Evolutionary conservation across 2,797 vertebrate species (phyloP), one percentile per base, ranked within the genome.

Genomic region (Karalla daura): DNA sequence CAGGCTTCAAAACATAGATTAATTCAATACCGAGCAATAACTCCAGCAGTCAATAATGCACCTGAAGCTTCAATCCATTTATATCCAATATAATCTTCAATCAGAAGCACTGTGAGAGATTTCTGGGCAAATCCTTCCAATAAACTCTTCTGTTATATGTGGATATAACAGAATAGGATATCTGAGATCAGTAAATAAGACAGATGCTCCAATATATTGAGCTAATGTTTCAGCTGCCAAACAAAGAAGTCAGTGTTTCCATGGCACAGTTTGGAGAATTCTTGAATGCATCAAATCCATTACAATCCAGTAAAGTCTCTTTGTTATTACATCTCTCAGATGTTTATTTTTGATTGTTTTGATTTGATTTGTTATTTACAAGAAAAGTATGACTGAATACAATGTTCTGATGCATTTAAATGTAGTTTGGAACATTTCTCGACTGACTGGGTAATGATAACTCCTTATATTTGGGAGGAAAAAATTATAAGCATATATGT

Each of bases 131-230:
- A 25, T 54, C 18, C 35, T 49, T 70, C 54, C 56, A 76, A 74
- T 81, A 74, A 74, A 71, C 44, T 61, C 70, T 47, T 50, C n/a
- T n/a, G n/a, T n/a, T n/a, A n/a, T n/a, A n/a, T n/a, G n/a, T n/a
- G 54, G 59, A 61, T 47, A 55, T 46, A 49, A 65, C 62, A 61
- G 55, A 55, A 21, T 14, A 12, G 52, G 61, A 80, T 63, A 51
- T 69, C 23, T 63, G 18, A 69, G 47, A 76, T 46, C 56, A 58
- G 51, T 58, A 68, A 71, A 77, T 80, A 66, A 76, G 45, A 76
- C 47, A 36, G 41, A 52, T 46, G 33, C 51, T 73, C 9, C 14
- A 49, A n/a, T 61, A 76, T 64, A 83, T 62, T 65, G 46, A 53
- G 63, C 53, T 47, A 23, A 73, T 70, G 21, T 74, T 54, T 37